A percentile compares a stretch with the other conserved stretches of the same genome.
Conservation (phyloP, 2,797 vertebrate species). For the Myripristis murdjan region DNA sequence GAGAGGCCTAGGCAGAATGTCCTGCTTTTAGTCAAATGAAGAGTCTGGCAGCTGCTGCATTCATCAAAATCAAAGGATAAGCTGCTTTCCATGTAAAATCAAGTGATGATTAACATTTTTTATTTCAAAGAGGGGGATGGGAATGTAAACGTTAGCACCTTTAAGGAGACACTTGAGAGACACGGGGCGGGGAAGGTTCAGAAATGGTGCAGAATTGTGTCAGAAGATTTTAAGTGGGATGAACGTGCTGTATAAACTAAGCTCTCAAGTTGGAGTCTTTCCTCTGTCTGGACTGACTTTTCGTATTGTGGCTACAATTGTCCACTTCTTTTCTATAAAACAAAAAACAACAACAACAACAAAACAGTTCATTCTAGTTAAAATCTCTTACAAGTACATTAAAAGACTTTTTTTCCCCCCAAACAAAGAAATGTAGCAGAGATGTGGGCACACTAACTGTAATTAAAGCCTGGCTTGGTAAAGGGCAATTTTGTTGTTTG, state of each 20-base stretch:
- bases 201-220: slow-evolving; percentile 50
- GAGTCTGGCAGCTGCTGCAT: slow-evolving; percentile 78
- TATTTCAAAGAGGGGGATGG: slow-evolving; percentile 34
- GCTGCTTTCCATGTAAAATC: slow-evolving; percentile 85
- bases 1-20: slow-evolving; percentile 72
- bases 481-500: neutral
- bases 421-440: neutral
- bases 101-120: slow-evolving; percentile 83
- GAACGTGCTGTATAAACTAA: slow-evolving; percentile 51
- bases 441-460: neutral
- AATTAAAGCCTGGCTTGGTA: neutral
- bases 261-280: slow-evolving; percentile 25
- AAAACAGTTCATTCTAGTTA: neutral
- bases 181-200: slow-evolving; percentile 65
- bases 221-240: slow-evolving; percentile 67
- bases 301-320: slow-evolving; percentile 7
- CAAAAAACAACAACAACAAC: too few species aligned
- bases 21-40: slow-evolving; percentile 82
- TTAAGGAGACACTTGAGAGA: slow-evolving; percentile 87
- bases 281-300: slow-evolving; percentile 28
- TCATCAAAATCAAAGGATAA: slow-evolving; percentile 84
- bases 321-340: neutral
- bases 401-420: neutral
- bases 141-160: slow-evolving; percentile 63
- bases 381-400: neutral